Conservation (phyloP, 2,797 vertebrate genomes). For the Sylvia borin region DNA sequence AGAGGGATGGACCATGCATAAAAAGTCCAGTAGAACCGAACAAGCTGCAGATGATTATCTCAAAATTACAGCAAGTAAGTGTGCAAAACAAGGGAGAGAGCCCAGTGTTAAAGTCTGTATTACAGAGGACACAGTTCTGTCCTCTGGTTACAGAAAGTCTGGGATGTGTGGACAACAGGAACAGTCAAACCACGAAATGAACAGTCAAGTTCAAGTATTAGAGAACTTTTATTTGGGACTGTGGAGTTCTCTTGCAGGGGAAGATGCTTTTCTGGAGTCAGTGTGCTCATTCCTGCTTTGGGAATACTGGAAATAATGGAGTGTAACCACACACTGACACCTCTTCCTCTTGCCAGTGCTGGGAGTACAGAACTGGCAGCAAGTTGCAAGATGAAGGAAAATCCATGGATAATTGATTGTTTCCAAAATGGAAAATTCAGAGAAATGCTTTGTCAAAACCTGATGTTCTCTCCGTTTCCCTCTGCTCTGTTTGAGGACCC, state of each 20-base stretch:
- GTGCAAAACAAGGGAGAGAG: neutral
- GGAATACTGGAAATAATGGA: neutral
- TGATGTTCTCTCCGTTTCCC: neutral
- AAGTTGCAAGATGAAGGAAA: neutral
- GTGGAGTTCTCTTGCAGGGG: neutral
- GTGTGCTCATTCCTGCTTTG: neutral
- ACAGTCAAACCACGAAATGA: neutral
- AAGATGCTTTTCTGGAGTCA: neutral
- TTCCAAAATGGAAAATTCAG: neutral
- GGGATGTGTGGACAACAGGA: neutral
- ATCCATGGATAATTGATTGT: neutral
- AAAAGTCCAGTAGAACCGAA: neutral
- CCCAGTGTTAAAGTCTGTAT: neutral
- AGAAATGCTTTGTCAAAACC: neutral
- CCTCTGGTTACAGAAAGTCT: neutral
- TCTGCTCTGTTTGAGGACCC: neutral
- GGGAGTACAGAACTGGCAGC: neutral
- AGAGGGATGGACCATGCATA: neutral
- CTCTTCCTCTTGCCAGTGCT: neutral
- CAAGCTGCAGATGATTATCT: neutral
- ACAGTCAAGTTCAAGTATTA: neutral
- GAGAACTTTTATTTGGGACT: neutral
- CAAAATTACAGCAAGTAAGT: neutral
- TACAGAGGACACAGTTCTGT: neutral
- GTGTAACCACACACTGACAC: neutral